Conservation (phyloP, 2,797 vertebrate genomes). For the Mionectes olivaceus region DNA sequence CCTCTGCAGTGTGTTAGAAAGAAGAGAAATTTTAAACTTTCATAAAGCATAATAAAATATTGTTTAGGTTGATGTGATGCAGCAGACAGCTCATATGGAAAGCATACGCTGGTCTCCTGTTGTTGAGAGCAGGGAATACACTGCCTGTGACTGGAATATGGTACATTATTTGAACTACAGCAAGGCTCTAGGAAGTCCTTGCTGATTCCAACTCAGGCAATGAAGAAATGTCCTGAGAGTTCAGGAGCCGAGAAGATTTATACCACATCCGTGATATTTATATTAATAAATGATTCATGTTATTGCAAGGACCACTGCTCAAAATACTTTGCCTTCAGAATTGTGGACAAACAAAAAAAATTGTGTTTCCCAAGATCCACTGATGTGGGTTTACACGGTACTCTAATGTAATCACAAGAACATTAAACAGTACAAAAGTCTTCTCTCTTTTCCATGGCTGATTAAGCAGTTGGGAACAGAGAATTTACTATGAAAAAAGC, state of each 20-base stretch:
- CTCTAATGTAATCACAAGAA: slow-evolving; percentile 73
- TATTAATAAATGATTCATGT: slow-evolving; percentile 66
- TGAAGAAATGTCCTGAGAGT: slow-evolving; percentile 58
- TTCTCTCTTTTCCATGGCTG: slow-evolving; percentile 84
- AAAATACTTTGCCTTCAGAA: slow-evolving; percentile 43
- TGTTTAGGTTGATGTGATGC: slow-evolving; percentile 62
- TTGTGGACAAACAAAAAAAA: slow-evolving; percentile 51
- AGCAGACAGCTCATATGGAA: neutral
- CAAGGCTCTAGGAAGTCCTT: slow-evolving; percentile 15
- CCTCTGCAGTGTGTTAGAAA: neutral
- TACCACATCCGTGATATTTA: slow-evolving; percentile 44
- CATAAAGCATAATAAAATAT: slow-evolving; percentile 72
- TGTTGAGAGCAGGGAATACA: slow-evolving; percentile 18
- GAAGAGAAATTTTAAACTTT: slow-evolving; percentile 65
- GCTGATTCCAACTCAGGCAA: neutral
- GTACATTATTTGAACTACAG: slow-evolving; percentile 5
- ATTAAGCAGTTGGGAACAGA: slow-evolving; percentile 89
- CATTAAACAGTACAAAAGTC: slow-evolving; percentile 73
- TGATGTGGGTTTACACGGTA: slow-evolving; percentile 37
- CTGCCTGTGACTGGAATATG: slow-evolving; percentile 65
- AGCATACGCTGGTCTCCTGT: neutral
- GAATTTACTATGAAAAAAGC: slow-evolving; percentile 83
- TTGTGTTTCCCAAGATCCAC: slow-evolving; percentile 27
- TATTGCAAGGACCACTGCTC: slow-evolving; percentile 50
- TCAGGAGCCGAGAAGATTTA: slow-evolving; percentile 54